Evolutionary conservation across 1,140 invertebrate species (phyloP).

Genomic region (Bathynomus jamesi): DNA sequence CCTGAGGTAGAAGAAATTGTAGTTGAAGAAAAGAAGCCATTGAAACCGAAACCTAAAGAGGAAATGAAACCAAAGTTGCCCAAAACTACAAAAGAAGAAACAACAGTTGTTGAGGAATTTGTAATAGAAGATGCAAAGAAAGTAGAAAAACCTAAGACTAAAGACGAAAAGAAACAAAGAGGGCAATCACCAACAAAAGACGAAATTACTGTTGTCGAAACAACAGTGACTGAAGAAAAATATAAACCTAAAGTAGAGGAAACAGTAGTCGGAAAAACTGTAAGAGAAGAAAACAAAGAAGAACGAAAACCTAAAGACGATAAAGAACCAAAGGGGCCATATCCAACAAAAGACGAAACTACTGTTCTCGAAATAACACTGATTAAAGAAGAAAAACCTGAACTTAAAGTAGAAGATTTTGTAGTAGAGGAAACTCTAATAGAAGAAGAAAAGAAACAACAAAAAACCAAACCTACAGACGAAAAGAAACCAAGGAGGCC

Average conservation of each 20-base stretch:
- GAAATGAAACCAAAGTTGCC: background rate
- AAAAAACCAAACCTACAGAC: background rate
- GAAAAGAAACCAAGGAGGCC: background rate
- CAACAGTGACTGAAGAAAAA: background rate
- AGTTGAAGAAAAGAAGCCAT: background rate
- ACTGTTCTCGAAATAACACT: background rate
- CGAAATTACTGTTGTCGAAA: background rate
- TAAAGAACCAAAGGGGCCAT: background rate
- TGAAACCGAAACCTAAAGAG: background rate
- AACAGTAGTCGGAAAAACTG: background rate
- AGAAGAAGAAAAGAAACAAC: background rate
- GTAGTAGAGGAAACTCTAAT: background rate
- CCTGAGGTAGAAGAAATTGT: background rate
- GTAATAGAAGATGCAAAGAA: no score
- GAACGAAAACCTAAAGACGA: background rate
- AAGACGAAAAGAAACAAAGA: background rate
- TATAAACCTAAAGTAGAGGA: background rate
- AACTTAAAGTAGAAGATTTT: background rate
- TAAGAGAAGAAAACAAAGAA: slow-evolving; percentile 7
- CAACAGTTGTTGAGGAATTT: no score
- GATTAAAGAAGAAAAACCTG: background rate
- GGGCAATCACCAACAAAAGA: background rate
- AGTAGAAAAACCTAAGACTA: no score
- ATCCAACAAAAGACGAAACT: background rate
- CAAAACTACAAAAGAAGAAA: background rate